Base-by-base conservation (phyloP, 2,888 invertebrate species). In the Cephus sareptanus region DNA sequence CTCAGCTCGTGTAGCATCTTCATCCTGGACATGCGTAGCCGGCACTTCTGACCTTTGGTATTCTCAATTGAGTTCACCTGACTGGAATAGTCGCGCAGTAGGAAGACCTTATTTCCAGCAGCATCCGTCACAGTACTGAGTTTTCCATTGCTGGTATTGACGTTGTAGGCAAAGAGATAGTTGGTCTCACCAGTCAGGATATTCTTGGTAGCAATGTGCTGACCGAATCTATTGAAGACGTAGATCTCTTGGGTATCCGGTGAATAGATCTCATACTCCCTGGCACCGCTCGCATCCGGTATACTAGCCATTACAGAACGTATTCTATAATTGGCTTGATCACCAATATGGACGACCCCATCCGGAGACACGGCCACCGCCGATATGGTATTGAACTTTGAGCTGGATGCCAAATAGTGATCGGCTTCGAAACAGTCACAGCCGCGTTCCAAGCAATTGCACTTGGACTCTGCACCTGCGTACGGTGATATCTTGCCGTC, bases 161-260 rank as follows among this genome's bases (percentile, higher is more conserved):
- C 98, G 85, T 98, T 98, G 92, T 99, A 99, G 0, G 98, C 96
- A 90, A 99, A 99, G 3, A 97, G 95, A 90, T 98, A 99, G 83
- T 97, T 96, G 4, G 96, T 97, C 91, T 98, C 97, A 0, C 97
- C 98, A 0, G 98, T 98, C n/a, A 99, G 93, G 80, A 99, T 98
- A 89, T 98, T 98, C 85, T 96, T 96, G 0, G 98, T 99, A 78
- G 97, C 96, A 4, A 98, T 95, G 89, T 99, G 99, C 90, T 98
- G 98, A 0, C 99, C 99, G 89, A 98, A 98, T 84, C 97, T 93
- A 87, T 98, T 98, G 92, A 98, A 98, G 34, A 98, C 95, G 87
- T 98, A 98, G 80, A 97, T 96, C 91, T 99, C 99, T 91, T 98
- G 98, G 4, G 98, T 97, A 86, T 98, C 98, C 0, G 98, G 97